A percentile compares a stretch with the other conserved stretches of the same genome.
Conservation (phyloP, 2,888 invertebrate species). For the Nomada goodeniana region DNA sequence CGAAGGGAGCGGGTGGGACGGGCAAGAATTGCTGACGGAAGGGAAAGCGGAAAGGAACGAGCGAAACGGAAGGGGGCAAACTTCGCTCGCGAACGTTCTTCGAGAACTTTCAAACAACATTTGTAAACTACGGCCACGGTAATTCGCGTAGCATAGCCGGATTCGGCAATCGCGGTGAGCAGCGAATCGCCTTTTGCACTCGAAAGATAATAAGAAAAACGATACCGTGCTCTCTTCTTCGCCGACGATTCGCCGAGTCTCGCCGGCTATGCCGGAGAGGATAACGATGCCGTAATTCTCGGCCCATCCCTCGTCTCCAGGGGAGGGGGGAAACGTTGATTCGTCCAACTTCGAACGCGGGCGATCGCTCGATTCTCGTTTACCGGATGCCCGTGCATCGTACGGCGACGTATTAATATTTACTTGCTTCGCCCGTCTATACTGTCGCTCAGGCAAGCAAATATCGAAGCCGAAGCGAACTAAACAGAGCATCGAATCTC, state of each 20-base stretch:
- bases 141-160: slow-evolving; percentile 71
- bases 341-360: slow-evolving; percentile 41
- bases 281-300: too few relatives aligned
- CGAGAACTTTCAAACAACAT: slow-evolving; percentile 76
- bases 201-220: slow-evolving; percentile 57
- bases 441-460: slow-evolving; percentile 74
- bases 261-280: too few relatives aligned
- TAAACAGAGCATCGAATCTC: slow-evolving; percentile 62
- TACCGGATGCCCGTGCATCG: slow-evolving; percentile 54
- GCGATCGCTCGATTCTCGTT: slow-evolving; percentile 64
- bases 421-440: slow-evolving; percentile 74
- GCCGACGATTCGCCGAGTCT: too few relatives aligned
- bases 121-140: slow-evolving; percentile 73
- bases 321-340: background rate
- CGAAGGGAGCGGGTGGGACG: slow-evolving; percentile 20
- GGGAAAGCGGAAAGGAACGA: slow-evolving; percentile 6
- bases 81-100: slow-evolving; percentile 52
- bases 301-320: background rate
- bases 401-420: slow-evolving; percentile 73
- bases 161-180: slow-evolving; percentile 61
- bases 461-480: slow-evolving; percentile 70
- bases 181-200: slow-evolving; percentile 67
- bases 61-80: slow-evolving; percentile 33
- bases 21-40: slow-evolving; percentile 12
- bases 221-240: slow-evolving; percentile 1